Evolutionary conservation across 2,888 invertebrate species (phyloP).

Genomic region (Caenorhabditis sp.): DNA sequence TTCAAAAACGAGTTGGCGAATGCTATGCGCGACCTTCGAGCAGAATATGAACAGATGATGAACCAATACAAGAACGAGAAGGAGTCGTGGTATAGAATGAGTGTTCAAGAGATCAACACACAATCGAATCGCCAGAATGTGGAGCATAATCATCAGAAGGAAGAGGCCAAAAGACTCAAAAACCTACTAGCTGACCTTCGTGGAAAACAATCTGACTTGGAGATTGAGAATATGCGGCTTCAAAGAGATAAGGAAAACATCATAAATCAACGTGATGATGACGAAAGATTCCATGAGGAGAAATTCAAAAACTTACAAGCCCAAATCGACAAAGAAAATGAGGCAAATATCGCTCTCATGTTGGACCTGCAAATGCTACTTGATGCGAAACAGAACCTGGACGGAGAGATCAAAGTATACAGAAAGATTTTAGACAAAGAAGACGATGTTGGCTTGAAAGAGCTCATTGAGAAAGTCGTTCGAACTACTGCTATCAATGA

Average conservation of each 20-base stretch:
- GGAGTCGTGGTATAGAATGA: constrained; percentile 85
- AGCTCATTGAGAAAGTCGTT: constrained; percentile 83
- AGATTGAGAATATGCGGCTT: constrained; percentile 84
- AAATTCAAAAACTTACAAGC: constrained; percentile 83
- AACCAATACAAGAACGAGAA: constrained; percentile 84
- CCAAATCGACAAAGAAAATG: constrained; percentile 83
- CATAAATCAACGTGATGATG: constrained; percentile 84
- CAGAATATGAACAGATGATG: constrained; percentile 84
- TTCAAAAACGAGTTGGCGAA: constrained; percentile 85
- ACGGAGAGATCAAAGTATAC: constrained; percentile 86
- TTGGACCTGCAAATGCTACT: constrained; percentile 84
- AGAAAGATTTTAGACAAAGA: constrained; percentile 85
- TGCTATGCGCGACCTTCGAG: constrained; percentile 85
- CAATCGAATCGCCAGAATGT: constrained; percentile 84
- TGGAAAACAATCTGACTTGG: constrained; percentile 85
- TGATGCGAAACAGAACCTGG: constrained; percentile 85
- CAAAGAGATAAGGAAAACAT: constrained; percentile 85
- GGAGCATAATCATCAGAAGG: constrained; percentile 84
- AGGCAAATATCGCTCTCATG: constrained; percentile 84
- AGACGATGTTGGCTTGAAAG: constrained; percentile 83
- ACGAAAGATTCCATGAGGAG: constrained; percentile 83
- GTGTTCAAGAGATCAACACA: constrained; percentile 85
- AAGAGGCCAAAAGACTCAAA: constrained; percentile 84
- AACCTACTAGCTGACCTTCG: constrained; percentile 84
- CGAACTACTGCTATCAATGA: constrained; percentile 80